Evolutionary conservation across 2,888 invertebrate species (phyloP), one percentile per base, ranked within the genome.

Genomic region (Sarcophaga rosellei): DNA sequence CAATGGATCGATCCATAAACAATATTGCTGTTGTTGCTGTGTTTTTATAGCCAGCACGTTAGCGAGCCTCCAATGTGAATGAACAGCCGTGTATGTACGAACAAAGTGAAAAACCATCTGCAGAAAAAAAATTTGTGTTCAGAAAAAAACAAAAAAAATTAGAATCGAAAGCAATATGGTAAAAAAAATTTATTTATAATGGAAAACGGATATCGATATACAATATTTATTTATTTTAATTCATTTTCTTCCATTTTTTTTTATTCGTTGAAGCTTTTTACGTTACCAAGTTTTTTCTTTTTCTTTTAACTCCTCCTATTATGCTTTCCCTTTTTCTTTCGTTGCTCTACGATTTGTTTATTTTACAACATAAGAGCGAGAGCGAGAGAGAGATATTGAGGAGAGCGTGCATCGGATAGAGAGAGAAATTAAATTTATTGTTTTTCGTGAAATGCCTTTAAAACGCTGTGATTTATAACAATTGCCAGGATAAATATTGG

Each of bases 391-490:
- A 12, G 35, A 35, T n/a, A n/a, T n/a, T n/a, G n/a, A n/a, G n/a
- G 35, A 15, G 15, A 15, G 47, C n/a, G n/a, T n/a, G n/a, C n/a
- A n/a, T n/a, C n/a, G n/a, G n/a, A n/a, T n/a, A n/a, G n/a, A 23
- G 66, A 85, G 68, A 45, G 35, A 63, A 76, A 75, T 82, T 76
- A 72, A 85, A 70, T 86, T 83, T 75, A 79, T 83, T 82, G 79
- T 82, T 82, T 78, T 81, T 68, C 12, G 10, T 10, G 53, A 85
- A 81, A 79, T 57, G 11, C 73, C n/a, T 75, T 75, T 75, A 70
- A 79, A 70, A 68, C 76, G 47, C 79, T 57, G 70, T 75, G 85
- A 85, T 85, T 85, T 82, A 85, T 79, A 84, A 72, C 75, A 82
- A 79, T 61, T 76, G 69, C 21, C n/a, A 23, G 61, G 53, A 74